phyloP scores from a whole-genome alignment of 2,113 vertebrate species.

The Coracopsis vasa region DNA sequence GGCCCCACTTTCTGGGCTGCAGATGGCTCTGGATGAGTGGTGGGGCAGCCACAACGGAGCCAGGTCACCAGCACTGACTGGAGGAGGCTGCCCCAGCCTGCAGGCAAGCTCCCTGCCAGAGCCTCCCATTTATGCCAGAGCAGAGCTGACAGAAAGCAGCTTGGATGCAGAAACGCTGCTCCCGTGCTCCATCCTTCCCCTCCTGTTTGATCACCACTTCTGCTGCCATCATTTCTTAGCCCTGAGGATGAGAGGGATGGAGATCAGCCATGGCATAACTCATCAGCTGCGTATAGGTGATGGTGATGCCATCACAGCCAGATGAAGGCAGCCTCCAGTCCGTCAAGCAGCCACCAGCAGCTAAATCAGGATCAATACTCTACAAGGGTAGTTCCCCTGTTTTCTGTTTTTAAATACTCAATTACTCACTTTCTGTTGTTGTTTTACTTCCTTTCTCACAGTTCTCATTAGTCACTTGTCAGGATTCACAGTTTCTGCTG shows the following conservation, averaged over 20 bases:
- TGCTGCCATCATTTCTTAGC: neutral
- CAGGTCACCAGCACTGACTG: neutral
- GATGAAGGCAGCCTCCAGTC: neutral
- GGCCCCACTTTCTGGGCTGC: neutral
- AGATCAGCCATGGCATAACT: rapidly evolving
- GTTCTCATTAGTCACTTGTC: neutral
- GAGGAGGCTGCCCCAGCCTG: neutral
- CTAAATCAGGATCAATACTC: neutral
- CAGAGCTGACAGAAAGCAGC: neutral
- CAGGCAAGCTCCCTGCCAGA: neutral
- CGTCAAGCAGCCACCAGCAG: neutral
- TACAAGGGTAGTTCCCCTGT: neutral
- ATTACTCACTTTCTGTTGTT: neutral
- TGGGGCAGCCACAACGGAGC: rapidly evolving
- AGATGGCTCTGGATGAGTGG: neutral
- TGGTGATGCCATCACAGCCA: neutral
- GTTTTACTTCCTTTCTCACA: neutral
- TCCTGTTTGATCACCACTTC: neutral
- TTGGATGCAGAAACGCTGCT: neutral
- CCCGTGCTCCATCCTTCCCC: neutral
- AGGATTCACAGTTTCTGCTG: neutral
- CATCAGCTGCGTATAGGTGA: rapidly evolving
- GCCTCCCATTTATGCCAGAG: neutral
- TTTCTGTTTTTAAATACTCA: neutral
- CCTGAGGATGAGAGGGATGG: neutral